Evolutionary conservation across 2,113 vertebrate species (phyloP).

Genomic region (Pachycephala philippinensis): DNA sequence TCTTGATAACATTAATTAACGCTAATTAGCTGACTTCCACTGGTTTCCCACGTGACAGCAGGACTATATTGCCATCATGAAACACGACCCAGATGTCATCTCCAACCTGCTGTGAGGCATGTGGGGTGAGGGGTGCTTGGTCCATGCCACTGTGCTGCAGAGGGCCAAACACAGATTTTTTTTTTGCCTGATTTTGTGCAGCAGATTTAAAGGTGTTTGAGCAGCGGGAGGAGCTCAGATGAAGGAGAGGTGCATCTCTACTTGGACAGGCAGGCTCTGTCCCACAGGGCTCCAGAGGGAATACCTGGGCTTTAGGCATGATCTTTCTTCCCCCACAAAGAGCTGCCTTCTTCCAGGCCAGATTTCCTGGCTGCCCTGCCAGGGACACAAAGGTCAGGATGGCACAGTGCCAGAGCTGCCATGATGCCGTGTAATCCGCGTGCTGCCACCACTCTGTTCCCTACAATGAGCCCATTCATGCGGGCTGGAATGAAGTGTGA

Average conservation of each 20-base stretch:
- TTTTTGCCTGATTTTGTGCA: background rate
- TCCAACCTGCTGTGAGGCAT: background rate
- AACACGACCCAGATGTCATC: background rate
- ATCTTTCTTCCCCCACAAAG: background rate
- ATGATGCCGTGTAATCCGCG: background rate
- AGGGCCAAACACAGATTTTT: background rate
- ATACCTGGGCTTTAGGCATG: background rate
- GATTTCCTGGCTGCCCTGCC: background rate
- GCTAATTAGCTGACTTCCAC: background rate
- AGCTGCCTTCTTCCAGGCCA: background rate
- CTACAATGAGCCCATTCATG: constrained; percentile 43
- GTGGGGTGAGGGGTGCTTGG: background rate
- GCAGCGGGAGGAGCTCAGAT: background rate
- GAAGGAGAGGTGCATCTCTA: background rate
- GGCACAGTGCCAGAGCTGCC: background rate
- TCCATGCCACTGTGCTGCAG: background rate
- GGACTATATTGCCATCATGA: background rate
- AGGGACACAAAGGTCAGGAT: background rate
- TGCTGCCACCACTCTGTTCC: background rate
- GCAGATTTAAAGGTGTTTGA: background rate
- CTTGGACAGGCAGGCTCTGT: background rate
- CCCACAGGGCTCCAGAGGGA: background rate
- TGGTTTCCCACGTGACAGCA: background rate
- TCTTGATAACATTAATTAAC: background rate
- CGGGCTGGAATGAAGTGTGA: constrained; percentile 37